Evolutionary conservation across 2,113 vertebrate species (phyloP), one percentile per base, ranked within the genome.

Genomic region (Pygoscelis adeliae): DNA sequence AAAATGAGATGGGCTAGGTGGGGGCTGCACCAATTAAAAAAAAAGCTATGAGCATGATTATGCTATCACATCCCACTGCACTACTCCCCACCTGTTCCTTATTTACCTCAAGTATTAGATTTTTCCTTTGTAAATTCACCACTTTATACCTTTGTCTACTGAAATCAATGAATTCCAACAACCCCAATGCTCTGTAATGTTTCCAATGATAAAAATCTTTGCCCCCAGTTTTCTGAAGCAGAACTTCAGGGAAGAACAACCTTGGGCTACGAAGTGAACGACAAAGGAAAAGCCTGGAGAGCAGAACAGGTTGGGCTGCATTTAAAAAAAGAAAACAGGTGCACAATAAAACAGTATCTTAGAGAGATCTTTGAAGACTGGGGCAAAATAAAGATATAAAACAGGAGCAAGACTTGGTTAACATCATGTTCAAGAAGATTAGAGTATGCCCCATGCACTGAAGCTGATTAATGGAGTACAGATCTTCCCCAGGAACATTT

Each of bases 261-360:
- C 7, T 15, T 0, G 0, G 4, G 61, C 20, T 12, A 83, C 0
- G 1, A 93, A 85, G 52, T 1, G 1, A 16, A 77, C 2, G 19
- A 46, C 38, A 90, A 94, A 66, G 12, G 2, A 62, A 89, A 72
- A 56, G 23, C 27, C 9, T 23, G 20, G 9, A 85, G 11, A 83
- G 16, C 32, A 84, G 67, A 89, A 71, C 1, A 78, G 18, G 13
- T 32, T 34, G 7, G 8, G 40, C 8, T 29, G 11, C 4, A 5
- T 53, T 40, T 13, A 63, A 62, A 78, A 38, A 27, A 34, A 13
- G 9, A 15, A 15, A 13, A 49, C 8, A 50, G 32, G 6, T 2
- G 1, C 17, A 73, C 32, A 76, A 50, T 5, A 52, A 47, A 61
- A 61, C 6, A 34, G 18, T 8, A 90, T 11, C 46, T 83, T 38